A percentile compares a stretch with the other conserved stretches of the same genome.
These are phyloP conservation scores for Homarus americanus DNA, from an alignment of 1,140 invertebrate species.

Conservation along the genomic window DNA sequence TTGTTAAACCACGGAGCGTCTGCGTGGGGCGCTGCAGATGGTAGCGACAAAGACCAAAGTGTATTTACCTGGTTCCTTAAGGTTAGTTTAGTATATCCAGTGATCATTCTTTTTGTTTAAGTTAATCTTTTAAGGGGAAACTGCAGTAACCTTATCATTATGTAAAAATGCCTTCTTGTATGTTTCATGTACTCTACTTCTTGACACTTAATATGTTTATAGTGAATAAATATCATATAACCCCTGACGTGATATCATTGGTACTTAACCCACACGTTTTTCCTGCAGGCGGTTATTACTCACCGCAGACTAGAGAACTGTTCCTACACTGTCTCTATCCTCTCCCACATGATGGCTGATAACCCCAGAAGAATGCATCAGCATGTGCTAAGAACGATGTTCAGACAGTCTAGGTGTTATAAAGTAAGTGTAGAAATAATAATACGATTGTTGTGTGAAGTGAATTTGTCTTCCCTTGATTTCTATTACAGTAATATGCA, in stretches of 20 bases:
- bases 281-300: conserved; percentile 57
- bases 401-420: conserved; percentile 64
- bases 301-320: conserved; percentile 53
- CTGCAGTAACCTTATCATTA: too few species aligned
- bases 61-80: conserved; percentile 71
- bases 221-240: too few species aligned
- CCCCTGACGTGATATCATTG: too few species aligned
- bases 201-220: too few species aligned
- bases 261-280: not conserved
- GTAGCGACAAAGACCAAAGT: conserved; percentile 68
- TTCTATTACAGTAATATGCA: too few species aligned
- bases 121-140: too few species aligned
- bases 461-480: too few species aligned
- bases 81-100: conserved; percentile 17
- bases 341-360: conserved; percentile 52
- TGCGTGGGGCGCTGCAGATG: conserved; percentile 76
- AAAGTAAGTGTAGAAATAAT: conserved; percentile 48
- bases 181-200: too few species aligned
- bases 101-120: too few species aligned
- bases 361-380: conserved; percentile 58
- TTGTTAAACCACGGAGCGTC: conserved; percentile 77
- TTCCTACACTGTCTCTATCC: conserved; percentile 28
- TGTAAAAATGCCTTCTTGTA: too few species aligned
- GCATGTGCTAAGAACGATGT: conserved; percentile 59
- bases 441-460: too few species aligned